A percentile compares a stretch with the other conserved stretches of the same genome.
These are phyloP conservation scores for Rafetus swinhoei DNA, from an alignment of 2,113 vertebrate genomes.

Conservation along the genomic window DNA sequence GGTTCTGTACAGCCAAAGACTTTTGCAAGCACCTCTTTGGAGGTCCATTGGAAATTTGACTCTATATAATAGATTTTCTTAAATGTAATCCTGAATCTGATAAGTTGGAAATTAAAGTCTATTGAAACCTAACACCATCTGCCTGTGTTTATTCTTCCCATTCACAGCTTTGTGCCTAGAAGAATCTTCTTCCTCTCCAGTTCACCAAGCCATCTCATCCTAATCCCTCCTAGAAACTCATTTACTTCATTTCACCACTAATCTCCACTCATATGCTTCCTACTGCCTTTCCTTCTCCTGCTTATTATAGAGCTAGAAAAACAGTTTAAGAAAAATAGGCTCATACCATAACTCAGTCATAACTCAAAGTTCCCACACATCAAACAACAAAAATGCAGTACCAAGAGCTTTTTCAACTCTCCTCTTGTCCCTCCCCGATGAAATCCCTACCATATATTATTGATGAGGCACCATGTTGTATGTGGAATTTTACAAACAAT, in stretches of 20 bases:
- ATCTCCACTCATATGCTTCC: not conserved
- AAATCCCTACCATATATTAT: not conserved
- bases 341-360: not conserved
- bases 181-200: not conserved
- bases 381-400: conserved; percentile 7
- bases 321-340: not conserved
- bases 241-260: not conserved
- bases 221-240: not conserved
- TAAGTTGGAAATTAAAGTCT: not conserved
- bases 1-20: not conserved
- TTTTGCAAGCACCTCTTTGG: not conserved
- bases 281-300: not conserved
- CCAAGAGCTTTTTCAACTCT: conserved; percentile 14
- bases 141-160: not conserved
- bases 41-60: not conserved
- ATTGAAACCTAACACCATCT: not conserved
- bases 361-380: conserved; percentile 17
- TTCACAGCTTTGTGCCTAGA: not conserved
- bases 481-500: conserved; percentile 21
- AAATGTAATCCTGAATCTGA: not conserved
- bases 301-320: not conserved
- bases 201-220: not conserved
- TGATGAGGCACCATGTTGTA: conserved; percentile 15
- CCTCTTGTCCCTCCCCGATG: not conserved
- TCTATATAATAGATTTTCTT: not conserved